These are phyloP conservation scores for Biston betularia DNA, from an alignment of 2,888 invertebrate genomes.

Conservation along the genomic window DNA sequence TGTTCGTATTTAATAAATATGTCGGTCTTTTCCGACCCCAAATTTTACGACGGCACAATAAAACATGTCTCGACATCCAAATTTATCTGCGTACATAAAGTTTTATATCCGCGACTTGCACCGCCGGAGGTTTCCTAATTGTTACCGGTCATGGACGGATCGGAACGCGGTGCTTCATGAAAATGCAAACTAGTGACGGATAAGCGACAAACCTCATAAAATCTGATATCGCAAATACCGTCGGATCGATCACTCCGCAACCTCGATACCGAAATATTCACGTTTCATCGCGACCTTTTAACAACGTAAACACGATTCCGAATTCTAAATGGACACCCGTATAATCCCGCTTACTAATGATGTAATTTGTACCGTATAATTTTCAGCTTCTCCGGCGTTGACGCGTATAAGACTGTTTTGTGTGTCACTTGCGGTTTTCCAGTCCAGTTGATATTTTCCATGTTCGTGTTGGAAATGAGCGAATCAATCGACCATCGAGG, in stretches of 20 bases:
- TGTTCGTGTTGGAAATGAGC: conserved; percentile 56
- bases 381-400: conserved; percentile 56
- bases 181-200: conserved; percentile 62
- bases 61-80: conserved; percentile 86
- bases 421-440: conserved; percentile 40
- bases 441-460: conserved; percentile 52
- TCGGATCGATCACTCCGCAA: conserved; percentile 52
- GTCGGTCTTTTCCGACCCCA: conserved; percentile 83
- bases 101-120: conserved; percentile 85
- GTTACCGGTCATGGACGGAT: conserved; percentile 80
- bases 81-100: conserved; percentile 86
- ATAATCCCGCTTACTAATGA: conserved; percentile 70
- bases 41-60: conserved; percentile 84
- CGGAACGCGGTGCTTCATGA: conserved; percentile 61
- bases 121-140: conserved; percentile 79
- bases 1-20: conserved; percentile 86
- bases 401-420: conserved; percentile 43
- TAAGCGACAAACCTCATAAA: conserved; percentile 56
- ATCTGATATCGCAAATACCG: conserved; percentile 53
- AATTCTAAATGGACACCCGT: conserved; percentile 46
- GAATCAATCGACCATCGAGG: conserved; percentile 58
- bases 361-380: conserved; percentile 78
- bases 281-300: conserved; percentile 40
- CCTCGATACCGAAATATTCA: conserved; percentile 40
- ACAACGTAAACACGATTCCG: conserved; percentile 51